A percentile compares a stretch with the other conserved stretches of the same genome.
phyloP scores from a whole-genome alignment of 2,113 vertebrate species.

The Lasiurus cinereus region DNA sequence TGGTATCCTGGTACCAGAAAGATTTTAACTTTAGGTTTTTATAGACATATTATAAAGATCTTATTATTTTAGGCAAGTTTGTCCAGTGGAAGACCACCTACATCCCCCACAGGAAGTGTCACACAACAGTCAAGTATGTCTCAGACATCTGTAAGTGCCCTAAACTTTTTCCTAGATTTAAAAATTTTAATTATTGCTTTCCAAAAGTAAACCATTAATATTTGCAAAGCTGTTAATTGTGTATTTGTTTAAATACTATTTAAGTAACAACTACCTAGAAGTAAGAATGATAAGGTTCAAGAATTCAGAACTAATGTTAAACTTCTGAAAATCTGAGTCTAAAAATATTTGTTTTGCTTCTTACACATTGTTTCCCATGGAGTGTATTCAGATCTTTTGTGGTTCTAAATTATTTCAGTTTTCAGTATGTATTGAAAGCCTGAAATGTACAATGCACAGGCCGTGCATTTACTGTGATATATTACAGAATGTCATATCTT shows the following conservation, averaged over 20 bases:
- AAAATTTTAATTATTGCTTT: constrained; percentile 59
- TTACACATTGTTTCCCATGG: neutral
- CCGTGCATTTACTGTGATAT: neutral
- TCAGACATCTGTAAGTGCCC: constrained; percentile 92
- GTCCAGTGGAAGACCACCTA: constrained; percentile 91
- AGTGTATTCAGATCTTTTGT: neutral
- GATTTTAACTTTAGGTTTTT: constrained; percentile 75
- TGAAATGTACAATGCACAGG: neutral
- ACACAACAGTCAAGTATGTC: constrained; percentile 92
- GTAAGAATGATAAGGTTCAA: neutral
- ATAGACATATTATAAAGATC: constrained; percentile 80
- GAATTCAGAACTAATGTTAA: constrained; percentile 53
- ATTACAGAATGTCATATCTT: neutral
- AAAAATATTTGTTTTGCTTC: constrained; percentile 29
- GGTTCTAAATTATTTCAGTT: constrained; percentile 63
- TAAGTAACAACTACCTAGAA: constrained; percentile 41
- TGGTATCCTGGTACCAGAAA: constrained; percentile 79
- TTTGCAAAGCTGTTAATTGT: constrained; percentile 41
- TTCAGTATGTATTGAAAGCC: constrained; percentile 30
- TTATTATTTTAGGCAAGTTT: constrained; percentile 92
- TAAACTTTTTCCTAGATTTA: constrained; percentile 70
- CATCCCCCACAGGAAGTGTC: constrained; percentile 91
- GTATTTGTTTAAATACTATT: constrained; percentile 27
- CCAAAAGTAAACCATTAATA: constrained; percentile 41
- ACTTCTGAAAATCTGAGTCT: constrained; percentile 58